Evolutionary conservation across 2,888 invertebrate species (phyloP), one percentile per base, ranked within the genome.

Genomic region (Malthinus seriepunctatus): DNA sequence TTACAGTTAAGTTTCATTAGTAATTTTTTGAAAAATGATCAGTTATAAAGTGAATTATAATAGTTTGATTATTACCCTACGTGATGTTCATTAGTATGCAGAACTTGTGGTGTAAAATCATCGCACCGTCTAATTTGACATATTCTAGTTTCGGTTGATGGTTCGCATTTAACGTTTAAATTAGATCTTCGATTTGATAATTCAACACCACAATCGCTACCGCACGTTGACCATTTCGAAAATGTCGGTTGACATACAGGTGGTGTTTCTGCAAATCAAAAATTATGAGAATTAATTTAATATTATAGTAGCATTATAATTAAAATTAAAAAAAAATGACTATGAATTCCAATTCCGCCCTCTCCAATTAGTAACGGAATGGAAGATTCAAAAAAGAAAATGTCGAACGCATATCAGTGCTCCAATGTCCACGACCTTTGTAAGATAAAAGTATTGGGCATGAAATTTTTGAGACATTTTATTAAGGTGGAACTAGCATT

Each of bases 201-300:
- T 4, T 89, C 89, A 32, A 84, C 80, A 31, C 87, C 88, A 70
- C 89, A 89, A 3, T 79, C 76, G 35, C 81, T 81, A 38, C 86
- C 86, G 72, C 89, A 89, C 1, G 80, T 76, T 38, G 85, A 83
- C 89, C 89, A 89, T 42, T 81, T 73, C 68, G 80, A 76, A 62
- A 78, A 78, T 31, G 76, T 69, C 32, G 78, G 78, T 60, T 76
- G 72, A 68, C 81, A 80, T 51, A 78, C 74, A 10, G 80, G 79
- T 7, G 80, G 80, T 61, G 78, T 77, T 68, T 81, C 80, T 68
- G 76, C 80, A 80, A 69, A 60, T 62, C 38, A 56, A 9, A 23
- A 23, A 23, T 23, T 23, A 23, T 23, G 23, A 47, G 34, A 9
- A 32, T n/a, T 47, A 14, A 47, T 47, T 33, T 33, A 32, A 47